These are phyloP conservation scores for Rhabdomys dilectus DNA, from an alignment of 2,113 vertebrate species.

Conservation along the genomic window DNA sequence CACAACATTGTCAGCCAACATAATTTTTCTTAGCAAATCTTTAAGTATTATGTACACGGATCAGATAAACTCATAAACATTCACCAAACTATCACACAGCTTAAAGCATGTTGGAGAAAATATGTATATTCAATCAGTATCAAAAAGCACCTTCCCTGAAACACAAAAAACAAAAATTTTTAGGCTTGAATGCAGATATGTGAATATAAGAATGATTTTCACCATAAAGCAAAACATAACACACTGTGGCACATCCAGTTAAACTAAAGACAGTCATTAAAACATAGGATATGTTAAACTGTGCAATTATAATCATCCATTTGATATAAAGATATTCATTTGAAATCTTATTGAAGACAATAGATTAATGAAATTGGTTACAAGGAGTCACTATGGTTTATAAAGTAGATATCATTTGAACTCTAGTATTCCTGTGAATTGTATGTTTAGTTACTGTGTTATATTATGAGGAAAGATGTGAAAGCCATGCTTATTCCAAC, in stretches of 20 bases:
- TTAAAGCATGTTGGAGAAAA: conserved; percentile 77
- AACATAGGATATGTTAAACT: conserved; percentile 23
- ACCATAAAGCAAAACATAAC: conserved; percentile 47
- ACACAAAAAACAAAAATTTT: conserved; percentile 21
- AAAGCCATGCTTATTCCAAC: conserved; percentile 48
- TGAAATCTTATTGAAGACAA: conserved; percentile 8
- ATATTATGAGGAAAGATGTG: not conserved
- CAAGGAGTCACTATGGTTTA: not conserved
- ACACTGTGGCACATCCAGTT: conserved; percentile 52
- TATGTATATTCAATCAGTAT: conserved; percentile 78
- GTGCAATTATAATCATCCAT: conserved; percentile 36
- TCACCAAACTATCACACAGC: conserved; percentile 65
- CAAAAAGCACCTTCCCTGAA: conserved; percentile 68
- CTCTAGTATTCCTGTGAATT: not conserved
- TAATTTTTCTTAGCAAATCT: conserved; percentile 67
- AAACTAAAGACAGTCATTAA: conserved; percentile 54
- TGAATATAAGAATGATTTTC: not conserved
- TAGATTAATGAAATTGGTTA: not conserved
- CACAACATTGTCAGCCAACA: conserved; percentile 70
- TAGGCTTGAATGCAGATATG: conserved; percentile 62
- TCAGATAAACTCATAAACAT: conserved; percentile 76
- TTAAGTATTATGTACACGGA: conserved; percentile 55
- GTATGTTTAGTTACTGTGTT: not conserved
- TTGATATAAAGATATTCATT: not conserved
- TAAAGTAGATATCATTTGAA: not conserved